A percentile compares a stretch with the other conserved stretches of the same genome.
phyloP scores from a whole-genome alignment of 2,888 invertebrate species.

The Chesias legatella region DNA sequence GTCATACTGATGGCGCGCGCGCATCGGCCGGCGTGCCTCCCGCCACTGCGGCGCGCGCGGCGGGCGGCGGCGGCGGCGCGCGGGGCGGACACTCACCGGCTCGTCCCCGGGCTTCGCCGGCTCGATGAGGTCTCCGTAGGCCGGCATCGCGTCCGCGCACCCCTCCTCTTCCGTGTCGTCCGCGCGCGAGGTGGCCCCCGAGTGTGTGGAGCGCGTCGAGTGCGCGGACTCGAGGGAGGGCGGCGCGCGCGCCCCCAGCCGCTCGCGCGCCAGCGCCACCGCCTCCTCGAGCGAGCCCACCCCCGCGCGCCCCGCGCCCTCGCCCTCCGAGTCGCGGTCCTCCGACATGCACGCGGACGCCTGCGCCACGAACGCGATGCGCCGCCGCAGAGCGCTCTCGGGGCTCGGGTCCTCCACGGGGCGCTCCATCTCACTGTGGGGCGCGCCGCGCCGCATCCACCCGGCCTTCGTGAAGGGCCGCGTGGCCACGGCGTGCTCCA shows the following conservation, averaged over 20 bases:
- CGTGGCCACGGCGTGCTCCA: conserved; percentile 73
- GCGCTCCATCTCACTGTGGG: conserved; percentile 56
- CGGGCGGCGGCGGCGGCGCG: conserved; percentile 2
- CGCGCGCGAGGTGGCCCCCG: conserved; percentile 57
- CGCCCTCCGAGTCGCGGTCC: conserved; percentile 66
- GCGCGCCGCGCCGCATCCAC: conserved; percentile 66
- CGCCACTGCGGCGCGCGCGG: conserved; percentile 47
- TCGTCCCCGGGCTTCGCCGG: conserved; percentile 54
- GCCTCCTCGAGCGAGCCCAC: conserved; percentile 78
- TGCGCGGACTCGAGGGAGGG: conserved; percentile 22
- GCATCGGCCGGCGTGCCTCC: conserved; percentile 62
- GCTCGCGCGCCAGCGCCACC: conserved; percentile 72
- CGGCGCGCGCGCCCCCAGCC: conserved; percentile 61
- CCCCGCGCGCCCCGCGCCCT: conserved; percentile 56
- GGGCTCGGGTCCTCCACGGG: conserved; percentile 70
- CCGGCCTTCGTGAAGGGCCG: conserved; percentile 77
- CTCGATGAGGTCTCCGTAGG: conserved; percentile 78
- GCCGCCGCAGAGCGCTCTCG: conserved; percentile 66
- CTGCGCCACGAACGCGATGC: conserved; percentile 79
- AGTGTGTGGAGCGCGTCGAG: no score
- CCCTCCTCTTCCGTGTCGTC: conserved; percentile 72
- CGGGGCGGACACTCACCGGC: conserved; percentile 54
- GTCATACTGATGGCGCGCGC: conserved; percentile 78
- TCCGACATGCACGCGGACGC: conserved; percentile 74
- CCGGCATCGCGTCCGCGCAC: conserved; percentile 71